Percentiles rank a stretch among this genome's conserved stretches.
phyloP scores from a whole-genome alignment of 2,797 vertebrate species.

The Oophaga sylvatica region DNA sequence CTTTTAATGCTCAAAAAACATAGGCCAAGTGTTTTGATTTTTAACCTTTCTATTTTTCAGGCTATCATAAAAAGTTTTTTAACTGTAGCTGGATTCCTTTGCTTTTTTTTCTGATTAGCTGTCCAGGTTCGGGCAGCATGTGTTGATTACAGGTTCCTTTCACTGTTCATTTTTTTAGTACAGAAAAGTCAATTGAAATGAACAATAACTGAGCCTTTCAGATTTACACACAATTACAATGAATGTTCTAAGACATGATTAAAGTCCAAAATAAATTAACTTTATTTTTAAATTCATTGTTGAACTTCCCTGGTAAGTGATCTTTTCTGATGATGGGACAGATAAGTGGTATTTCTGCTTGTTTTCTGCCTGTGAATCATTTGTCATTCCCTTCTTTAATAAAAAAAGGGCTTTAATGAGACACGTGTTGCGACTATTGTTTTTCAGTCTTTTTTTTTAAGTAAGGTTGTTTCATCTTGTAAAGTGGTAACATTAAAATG shows the following conservation, averaged over 20 bases:
- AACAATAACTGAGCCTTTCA: neutral
- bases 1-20: no score
- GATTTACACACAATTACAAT: neutral
- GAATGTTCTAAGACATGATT: neutral
- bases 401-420: conserved; percentile 42
- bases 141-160: no score
- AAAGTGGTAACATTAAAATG: conserved; percentile 25
- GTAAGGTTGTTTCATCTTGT: conserved; percentile 32
- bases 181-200: neutral
- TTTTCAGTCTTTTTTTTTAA: conserved; percentile 20
- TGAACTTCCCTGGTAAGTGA: conserved; percentile 16
- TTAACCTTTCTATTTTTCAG: no score
- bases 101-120: no score
- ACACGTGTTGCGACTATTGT: conserved; percentile 38
- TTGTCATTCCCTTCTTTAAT: conserved; percentile 29
- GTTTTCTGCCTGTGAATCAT: conserved; percentile 27
- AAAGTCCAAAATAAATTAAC: neutral
- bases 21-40: no score
- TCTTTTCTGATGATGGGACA: conserved; percentile 36
- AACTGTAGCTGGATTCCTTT: no score
- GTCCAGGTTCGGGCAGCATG: no score
- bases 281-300: conserved; percentile 17
- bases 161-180: neutral
- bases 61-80: no score
- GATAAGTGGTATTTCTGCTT: conserved; percentile 38